Evolutionary conservation across 2,113 vertebrate species (phyloP).

Genomic region (Atractosteus spatula): DNA sequence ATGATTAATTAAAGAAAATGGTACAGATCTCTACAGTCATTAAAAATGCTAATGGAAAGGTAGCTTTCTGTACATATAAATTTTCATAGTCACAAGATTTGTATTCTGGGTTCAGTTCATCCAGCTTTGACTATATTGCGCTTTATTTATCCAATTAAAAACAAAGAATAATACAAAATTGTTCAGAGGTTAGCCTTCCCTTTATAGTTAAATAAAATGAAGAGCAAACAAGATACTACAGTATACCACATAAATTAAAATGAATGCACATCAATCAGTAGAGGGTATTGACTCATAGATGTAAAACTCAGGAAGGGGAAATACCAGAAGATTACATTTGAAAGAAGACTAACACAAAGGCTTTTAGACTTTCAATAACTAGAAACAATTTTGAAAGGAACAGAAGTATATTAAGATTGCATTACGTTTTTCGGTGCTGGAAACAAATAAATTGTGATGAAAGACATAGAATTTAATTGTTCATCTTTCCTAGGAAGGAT

Average conservation of each 20-base stretch:
- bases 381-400: background rate
- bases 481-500: too few species aligned
- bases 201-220: background rate
- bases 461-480: too few species aligned
- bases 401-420: background rate
- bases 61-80: too few species aligned
- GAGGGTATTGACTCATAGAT: background rate
- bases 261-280: background rate
- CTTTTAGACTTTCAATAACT: background rate
- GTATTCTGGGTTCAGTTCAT: too few species aligned
- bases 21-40: too few species aligned
- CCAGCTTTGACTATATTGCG: too few species aligned
- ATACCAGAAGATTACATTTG: too few species aligned
- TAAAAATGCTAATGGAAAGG: too few species aligned
- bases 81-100: too few species aligned
- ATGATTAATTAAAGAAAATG: too few species aligned
- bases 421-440: background rate
- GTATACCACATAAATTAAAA: background rate
- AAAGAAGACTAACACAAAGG: background rate
- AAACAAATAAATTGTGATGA: background rate
- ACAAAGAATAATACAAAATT: too few species aligned
- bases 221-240: conserved; percentile 1
- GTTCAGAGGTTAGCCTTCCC: background rate
- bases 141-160: too few species aligned
- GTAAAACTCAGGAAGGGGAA: background rate